Evolutionary conservation across 2,888 invertebrate species (phyloP), one percentile per base, ranked within the genome.

Genomic region (Patella depressa): DNA sequence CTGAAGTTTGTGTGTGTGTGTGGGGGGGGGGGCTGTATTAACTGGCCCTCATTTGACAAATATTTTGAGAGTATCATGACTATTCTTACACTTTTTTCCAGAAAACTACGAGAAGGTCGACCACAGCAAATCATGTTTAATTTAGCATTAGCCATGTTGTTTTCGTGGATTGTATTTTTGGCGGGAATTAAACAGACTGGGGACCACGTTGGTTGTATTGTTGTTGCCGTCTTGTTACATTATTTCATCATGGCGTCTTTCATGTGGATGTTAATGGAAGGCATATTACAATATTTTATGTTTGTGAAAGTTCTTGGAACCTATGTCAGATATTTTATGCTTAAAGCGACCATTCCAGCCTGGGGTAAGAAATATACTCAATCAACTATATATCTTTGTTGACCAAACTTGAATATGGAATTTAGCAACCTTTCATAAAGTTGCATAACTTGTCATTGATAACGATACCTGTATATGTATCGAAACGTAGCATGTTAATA

Each of bases 201-300:
- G 7, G 87, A 90, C 45, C 86, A 91, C 72, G 89, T 89, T 69
- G 83, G 92, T 53, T 95, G 95, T 85, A 93, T 94, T 59, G 85
- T 92, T 17, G 91, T 94, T 24, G 95, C 95, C 1, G 93, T 94
- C 4, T 84, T 93, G 3, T 89, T 95, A 69, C 95, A 95, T 85
- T 95, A 95, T 88, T 94, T 94, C 29, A 93, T 95, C 55, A 76
- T 86, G 70, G 85, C 83, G 0, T 82, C 87, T 15, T 87, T 87
- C 77, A 90, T 95, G 79, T 95, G 95, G 95, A 95, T 95, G 95
- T 89, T 95, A 19, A 94, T 95, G 72, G 94, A 95, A 77, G 95
- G 94, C 1, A 90, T 94, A 73, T 91, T 95, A 75, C 95, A 95
- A 88, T 95, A 94, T 88, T 93, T 94, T 77, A 92, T 94, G 81